Evolutionary conservation across 2,113 vertebrate species (phyloP).

Genomic region (Todiramphus chloris): DNA sequence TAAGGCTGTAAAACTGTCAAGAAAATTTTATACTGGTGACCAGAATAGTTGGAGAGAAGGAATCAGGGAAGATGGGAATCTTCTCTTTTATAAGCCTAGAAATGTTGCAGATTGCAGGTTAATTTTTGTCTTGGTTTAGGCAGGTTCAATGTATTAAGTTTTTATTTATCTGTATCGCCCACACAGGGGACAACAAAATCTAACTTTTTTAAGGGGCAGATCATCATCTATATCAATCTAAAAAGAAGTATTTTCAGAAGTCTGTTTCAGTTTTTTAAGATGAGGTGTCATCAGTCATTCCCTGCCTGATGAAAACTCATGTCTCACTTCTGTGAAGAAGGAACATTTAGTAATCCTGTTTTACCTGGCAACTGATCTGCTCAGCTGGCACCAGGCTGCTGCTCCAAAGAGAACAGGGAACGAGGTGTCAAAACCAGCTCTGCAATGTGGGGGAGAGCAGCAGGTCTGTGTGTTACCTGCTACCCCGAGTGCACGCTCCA

Average conservation of each 20-base stretch:
- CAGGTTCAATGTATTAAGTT: neutral
- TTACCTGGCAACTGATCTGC: neutral
- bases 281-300: neutral
- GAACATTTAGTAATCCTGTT: neutral
- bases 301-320: neutral
- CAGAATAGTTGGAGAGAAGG: neutral
- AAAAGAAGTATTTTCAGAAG: neutral
- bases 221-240: neutral
- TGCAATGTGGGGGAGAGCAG: neutral
- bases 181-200: too few species aligned
- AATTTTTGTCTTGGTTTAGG: neutral
- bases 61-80: fast-evolving
- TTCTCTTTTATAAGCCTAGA: neutral
- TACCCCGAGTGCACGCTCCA: neutral
- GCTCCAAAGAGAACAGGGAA: neutral
- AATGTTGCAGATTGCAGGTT: neutral
- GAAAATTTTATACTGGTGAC: neutral
- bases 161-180: neutral
- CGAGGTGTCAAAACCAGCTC: neutral
- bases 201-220: neutral
- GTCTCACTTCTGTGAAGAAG: neutral
- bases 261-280: neutral
- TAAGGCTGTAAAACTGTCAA: neutral
- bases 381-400: neutral
- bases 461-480: fast-evolving